These are phyloP conservation scores for Trematomus bernacchii DNA, from an alignment of 2,797 vertebrate genomes.

Conservation along the genomic window DNA sequence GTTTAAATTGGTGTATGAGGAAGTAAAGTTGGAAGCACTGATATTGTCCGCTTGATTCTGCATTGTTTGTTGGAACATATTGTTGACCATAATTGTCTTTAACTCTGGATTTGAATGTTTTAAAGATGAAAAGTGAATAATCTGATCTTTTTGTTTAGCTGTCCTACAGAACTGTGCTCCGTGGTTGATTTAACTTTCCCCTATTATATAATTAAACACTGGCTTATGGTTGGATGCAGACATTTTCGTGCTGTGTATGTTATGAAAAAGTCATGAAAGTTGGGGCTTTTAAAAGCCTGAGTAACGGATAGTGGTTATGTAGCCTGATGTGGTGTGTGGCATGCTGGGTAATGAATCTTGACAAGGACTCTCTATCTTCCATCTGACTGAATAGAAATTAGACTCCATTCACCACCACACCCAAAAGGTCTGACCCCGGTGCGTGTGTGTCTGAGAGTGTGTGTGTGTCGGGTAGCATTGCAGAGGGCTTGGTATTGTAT, in stretches of 20 bases:
- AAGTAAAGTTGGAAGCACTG: neutral
- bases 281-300: constrained; percentile 23
- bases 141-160: neutral
- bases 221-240: neutral
- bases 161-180: neutral
- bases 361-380: constrained; percentile 78
- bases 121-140: neutral
- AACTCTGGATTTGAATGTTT: neutral
- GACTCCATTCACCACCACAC: constrained; percentile 73
- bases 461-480: constrained; percentile 53
- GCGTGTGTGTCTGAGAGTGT: constrained; percentile 50
- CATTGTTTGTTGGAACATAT: neutral
- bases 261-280: constrained; percentile 16
- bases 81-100: neutral
- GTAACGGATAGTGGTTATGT: constrained; percentile 16
- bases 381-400: constrained; percentile 77
- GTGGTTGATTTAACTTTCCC: neutral
- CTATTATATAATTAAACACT: neutral
- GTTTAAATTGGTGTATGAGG: too few relatives aligned
- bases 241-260: constrained; percentile 4
- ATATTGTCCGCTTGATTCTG: neutral
- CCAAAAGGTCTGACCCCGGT: constrained; percentile 69
- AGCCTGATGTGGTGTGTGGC: constrained; percentile 64
- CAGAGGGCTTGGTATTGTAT: constrained; percentile 65
- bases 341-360: constrained; percentile 76